Evolutionary conservation across 2,888 invertebrate species (phyloP), one percentile per base, ranked within the genome.

Genomic region (Hemicrepidius hirtus): DNA sequence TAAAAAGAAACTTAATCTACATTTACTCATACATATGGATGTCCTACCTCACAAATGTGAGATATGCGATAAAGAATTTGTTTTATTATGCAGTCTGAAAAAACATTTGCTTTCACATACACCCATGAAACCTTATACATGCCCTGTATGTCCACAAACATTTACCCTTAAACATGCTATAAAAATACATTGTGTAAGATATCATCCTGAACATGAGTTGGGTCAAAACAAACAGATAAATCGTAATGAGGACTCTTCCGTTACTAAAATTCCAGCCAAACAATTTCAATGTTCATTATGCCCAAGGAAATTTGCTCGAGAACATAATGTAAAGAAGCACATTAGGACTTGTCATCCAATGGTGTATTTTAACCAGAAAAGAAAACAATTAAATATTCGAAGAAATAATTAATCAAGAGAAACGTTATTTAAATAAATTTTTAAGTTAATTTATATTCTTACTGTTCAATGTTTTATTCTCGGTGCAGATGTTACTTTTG

Each of bases 171-270:
- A 49, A 21, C 6, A 49, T 6, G 21, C 49, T 9, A 49, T 49
- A 49, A 20, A 20, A 12, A 49, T 21, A 20, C 49, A 49, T 12
- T 49, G 49, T 21, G 12, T 20, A 49, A 49, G 20, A 12, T 49
- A 20, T 12, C 49, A 49, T 10, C 49, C 49, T 21, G 21, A 49
- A 4, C 49, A 49, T 21, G 18, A 18, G 1, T 12, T 49, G 5
- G 49, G 21, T 21, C 9, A 20, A 20, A 16, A 18, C 10, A 18
- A 18, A 21, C 49, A 21, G 6, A 24, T 2, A 5, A 2, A 24
- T 24, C 24, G 0, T 16, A 18, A 0, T 5, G 3, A 10, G 5
- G 18, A 46, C 1, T 46, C 18, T 46, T 2, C 3, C 9, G 1
- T 3, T 21, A 21, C 3, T 3, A 20, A 20, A 12, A 3, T 10